A percentile compares a stretch with the other conserved stretches of the same genome.
Evolutionary conservation across 2,797 vertebrate species (phyloP).

Genomic region (Myotis findleyi): DNA sequence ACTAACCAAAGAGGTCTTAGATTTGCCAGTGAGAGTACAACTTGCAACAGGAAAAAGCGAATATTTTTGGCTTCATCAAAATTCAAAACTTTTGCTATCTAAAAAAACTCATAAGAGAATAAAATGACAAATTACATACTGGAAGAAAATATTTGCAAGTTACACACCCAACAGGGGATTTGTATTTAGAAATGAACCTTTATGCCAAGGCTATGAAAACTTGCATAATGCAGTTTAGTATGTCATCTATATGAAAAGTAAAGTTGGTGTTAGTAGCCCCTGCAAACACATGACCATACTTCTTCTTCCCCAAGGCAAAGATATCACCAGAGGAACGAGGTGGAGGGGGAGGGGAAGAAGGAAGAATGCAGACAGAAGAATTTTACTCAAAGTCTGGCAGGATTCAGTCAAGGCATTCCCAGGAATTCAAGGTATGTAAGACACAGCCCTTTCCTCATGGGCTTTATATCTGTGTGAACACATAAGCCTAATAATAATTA

Average conservation of each 20-base stretch:
- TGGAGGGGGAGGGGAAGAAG: too few relatives aligned
- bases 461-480: slow-evolving; percentile 21
- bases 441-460: not conserved
- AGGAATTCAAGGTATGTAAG: not conserved
- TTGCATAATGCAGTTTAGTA: not conserved
- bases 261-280: not conserved
- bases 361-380: not conserved
- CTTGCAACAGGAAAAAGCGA: not conserved
- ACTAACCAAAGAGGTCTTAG: not conserved
- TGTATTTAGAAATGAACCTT: not conserved
- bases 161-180: not conserved
- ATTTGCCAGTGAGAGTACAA: not conserved
- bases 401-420: not conserved
- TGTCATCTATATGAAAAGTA: not conserved
- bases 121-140: not conserved
- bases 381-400: not conserved
- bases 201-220: not conserved
- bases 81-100: not conserved
- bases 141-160: not conserved
- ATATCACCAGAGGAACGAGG: not conserved
- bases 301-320: not conserved
- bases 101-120: not conserved
- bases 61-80: not conserved
- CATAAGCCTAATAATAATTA: not conserved
- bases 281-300: not conserved